Conservation (phyloP, 2,113 vertebrate genomes). For the Syrrhaptes paradoxus region DNA sequence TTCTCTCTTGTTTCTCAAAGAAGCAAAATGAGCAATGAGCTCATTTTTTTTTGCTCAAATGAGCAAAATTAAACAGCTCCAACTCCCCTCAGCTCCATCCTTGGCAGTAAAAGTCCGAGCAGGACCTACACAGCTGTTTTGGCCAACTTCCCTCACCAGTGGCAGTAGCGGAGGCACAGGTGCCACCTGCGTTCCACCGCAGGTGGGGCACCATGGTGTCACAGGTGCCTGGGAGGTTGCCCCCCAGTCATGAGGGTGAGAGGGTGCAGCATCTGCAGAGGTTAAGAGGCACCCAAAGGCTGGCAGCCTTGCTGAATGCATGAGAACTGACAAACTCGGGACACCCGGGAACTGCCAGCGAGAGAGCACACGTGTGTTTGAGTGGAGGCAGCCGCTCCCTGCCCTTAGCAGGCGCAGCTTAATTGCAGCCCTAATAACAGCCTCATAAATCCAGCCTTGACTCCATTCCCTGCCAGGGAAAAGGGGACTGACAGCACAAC, state of each 20-base stretch:
- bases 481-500: background rate
- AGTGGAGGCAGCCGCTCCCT: background rate
- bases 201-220: rapidly evolving
- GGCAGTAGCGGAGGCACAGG: rapidly evolving
- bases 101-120: background rate
- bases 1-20: background rate
- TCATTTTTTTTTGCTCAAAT: no score
- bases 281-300: background rate
- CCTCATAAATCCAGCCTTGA: background rate
- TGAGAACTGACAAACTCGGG: background rate
- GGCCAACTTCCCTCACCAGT: background rate
- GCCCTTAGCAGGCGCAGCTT: background rate
- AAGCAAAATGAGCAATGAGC: background rate
- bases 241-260: rapidly evolving
- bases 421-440: background rate
- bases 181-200: background rate
- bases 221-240: rapidly evolving
- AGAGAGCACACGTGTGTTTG: background rate
- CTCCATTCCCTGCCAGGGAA: background rate
- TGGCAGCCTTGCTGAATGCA: background rate
- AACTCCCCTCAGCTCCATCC: background rate
- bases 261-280: background rate
- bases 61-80: background rate
- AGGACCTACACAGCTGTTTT: background rate
- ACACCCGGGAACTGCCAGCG: background rate